These are phyloP conservation scores for Hypanus sabinus DNA, from an alignment of 2,113 vertebrate species.

Conservation along the genomic window DNA sequence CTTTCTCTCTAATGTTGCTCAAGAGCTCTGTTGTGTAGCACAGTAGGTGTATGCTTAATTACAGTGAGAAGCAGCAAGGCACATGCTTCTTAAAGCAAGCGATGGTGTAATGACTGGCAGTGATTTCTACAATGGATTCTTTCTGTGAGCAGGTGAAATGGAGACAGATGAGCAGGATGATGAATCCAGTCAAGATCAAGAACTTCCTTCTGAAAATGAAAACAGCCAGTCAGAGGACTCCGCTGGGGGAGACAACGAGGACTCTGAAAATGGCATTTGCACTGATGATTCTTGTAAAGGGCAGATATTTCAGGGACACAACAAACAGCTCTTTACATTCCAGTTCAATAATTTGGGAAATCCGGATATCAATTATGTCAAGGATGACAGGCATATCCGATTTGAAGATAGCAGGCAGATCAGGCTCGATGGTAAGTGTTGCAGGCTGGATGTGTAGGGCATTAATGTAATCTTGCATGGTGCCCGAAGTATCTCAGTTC, in stretches of 20 bases:
- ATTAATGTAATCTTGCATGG: not conserved
- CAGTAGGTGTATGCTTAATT: not conserved
- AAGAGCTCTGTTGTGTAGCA: not conserved
- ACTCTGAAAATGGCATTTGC: slow-evolving; percentile 85
- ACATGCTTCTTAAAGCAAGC: not conserved
- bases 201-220: slow-evolving; percentile 93
- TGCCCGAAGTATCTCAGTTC: not conserved
- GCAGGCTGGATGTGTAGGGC: not conserved
- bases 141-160: slow-evolving; percentile 75
- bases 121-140: not conserved
- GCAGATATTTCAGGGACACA: slow-evolving; percentile 66
- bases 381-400: slow-evolving; percentile 88
- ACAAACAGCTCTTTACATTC: slow-evolving; percentile 92
- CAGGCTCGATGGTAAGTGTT: slow-evolving; percentile 78
- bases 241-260: slow-evolving; percentile 80
- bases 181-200: slow-evolving; percentile 95
- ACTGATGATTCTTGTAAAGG: slow-evolving; percentile 76
- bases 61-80: not conserved
- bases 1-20: not conserved
- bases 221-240: slow-evolving; percentile 97
- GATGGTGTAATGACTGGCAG: not conserved
- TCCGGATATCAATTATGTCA: slow-evolving; percentile 84
- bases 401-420: slow-evolving; percentile 84
- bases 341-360: slow-evolving; percentile 97
- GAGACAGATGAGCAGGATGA: slow-evolving; percentile 96